phyloP scores from a whole-genome alignment of 2,797 vertebrate species.

The Paguma larvata region DNA sequence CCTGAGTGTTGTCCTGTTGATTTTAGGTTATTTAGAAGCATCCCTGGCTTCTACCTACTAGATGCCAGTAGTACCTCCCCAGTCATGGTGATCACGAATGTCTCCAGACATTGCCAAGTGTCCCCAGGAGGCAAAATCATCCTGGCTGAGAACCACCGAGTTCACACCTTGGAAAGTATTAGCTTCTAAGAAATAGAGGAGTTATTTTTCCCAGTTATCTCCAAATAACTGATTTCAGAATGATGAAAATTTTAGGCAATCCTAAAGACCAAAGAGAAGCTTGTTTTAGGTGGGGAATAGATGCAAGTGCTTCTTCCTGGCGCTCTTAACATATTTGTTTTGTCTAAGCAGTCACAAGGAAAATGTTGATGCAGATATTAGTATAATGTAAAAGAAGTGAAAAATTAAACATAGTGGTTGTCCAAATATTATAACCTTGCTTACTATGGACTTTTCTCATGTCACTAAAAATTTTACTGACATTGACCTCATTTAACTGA shows the following conservation, averaged over 20 bases:
- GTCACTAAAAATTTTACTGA: background rate
- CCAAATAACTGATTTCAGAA: conserved; percentile 14
- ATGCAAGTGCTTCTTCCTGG: background rate
- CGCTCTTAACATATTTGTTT: background rate
- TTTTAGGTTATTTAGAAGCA: background rate
- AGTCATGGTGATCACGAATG: background rate
- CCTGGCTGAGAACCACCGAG: background rate
- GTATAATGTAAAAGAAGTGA: background rate
- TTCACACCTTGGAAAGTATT: background rate
- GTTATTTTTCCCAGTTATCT: background rate
- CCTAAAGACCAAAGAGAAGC: background rate
- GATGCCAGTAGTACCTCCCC: background rate
- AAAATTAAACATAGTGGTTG: background rate
- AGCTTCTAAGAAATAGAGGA: background rate
- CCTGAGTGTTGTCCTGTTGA: rapidly evolving
- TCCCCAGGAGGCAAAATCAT: background rate
- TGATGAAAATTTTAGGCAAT: background rate
- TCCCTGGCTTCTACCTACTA: background rate
- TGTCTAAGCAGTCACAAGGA: background rate
- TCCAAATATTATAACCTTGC: background rate
- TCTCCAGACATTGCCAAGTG: background rate
- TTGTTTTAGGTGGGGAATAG: background rate
- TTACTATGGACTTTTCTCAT: background rate
- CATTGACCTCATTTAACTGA: background rate
- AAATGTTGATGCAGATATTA: background rate